These are phyloP conservation scores for Camponotus fellah DNA, from an alignment of 2,888 invertebrate genomes.

Conservation along the genomic window DNA sequence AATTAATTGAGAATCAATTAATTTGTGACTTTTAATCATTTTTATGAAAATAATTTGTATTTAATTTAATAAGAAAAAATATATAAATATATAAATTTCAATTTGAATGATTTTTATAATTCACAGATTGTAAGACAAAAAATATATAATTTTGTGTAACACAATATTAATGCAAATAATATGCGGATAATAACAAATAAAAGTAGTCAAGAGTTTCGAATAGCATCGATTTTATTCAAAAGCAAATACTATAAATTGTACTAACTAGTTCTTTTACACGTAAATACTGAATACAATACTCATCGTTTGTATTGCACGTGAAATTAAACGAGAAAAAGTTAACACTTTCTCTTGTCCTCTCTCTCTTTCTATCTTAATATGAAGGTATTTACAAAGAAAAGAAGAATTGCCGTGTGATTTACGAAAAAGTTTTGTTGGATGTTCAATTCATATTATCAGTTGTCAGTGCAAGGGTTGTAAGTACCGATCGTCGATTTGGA, in stretches of 20 bases:
- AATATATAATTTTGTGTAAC: no score
- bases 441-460: constrained; percentile 88
- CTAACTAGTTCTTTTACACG: constrained; percentile 71
- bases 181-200: background rate
- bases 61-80: no score
- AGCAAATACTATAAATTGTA: constrained; percentile 78
- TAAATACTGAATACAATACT: constrained; percentile 76
- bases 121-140: no score
- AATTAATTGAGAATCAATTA: no score
- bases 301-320: constrained; percentile 81
- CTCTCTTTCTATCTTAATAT: constrained; percentile 45
- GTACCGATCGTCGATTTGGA: constrained; percentile 93
- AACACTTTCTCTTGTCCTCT: constrained; percentile 44
- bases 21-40: no score
- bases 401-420: constrained; percentile 35
- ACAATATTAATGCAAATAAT: background rate
- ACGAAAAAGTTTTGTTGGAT: constrained; percentile 7
- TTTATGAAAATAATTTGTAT: no score
- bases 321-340: constrained; percentile 72
- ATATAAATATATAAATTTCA: no score
- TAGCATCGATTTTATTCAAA: constrained; percentile 74
- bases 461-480: constrained; percentile 93
- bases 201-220: constrained; percentile 26
- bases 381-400: constrained; percentile 79
- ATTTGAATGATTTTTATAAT: no score